Evolutionary conservation across 2,113 vertebrate genomes (phyloP).

Genomic region (Oostethus manadensis): DNA sequence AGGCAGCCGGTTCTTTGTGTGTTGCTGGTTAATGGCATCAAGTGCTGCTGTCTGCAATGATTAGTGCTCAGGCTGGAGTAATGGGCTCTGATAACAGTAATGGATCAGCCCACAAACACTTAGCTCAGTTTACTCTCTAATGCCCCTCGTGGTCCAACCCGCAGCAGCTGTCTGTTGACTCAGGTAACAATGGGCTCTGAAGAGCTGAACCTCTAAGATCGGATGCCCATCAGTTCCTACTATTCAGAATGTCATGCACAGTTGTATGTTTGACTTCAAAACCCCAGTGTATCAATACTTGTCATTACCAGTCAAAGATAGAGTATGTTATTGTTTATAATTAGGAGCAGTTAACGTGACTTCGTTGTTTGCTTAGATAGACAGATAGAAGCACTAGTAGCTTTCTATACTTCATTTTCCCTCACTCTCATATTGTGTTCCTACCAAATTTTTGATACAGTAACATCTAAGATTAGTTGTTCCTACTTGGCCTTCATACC

Average conservation of each 20-base stretch:
- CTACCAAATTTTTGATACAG: slow-evolving; percentile 19
- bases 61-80: slow-evolving; percentile 63
- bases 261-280: too few species aligned
- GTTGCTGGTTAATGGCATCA: slow-evolving; percentile 69
- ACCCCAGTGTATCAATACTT: too few species aligned
- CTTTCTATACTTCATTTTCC: slow-evolving; percentile 15
- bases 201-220: neutral
- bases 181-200: slow-evolving; percentile 19
- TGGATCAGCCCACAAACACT: slow-evolving; percentile 73
- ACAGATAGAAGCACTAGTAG: too few species aligned
- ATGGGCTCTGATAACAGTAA: slow-evolving; percentile 74
- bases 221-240: neutral
- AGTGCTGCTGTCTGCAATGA: slow-evolving; percentile 71
- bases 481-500: slow-evolving; percentile 31
- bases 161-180: slow-evolving; percentile 60
- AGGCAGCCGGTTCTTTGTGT: slow-evolving; percentile 33
- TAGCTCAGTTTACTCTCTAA: slow-evolving; percentile 72
- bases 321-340: too few species aligned
- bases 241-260: slow-evolving; percentile 9
- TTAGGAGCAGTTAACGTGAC: too few species aligned
- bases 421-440: slow-evolving; percentile 5
- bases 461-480: slow-evolving; percentile 41
- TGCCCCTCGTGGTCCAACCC: slow-evolving; percentile 58
- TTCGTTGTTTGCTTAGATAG: too few species aligned
- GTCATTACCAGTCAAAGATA: too few species aligned